Percentiles rank a stretch among this genome's conserved stretches.
Conservation (phyloP, 2,113 vertebrate species). For the Rhinolophus ferrumequinum region DNA sequence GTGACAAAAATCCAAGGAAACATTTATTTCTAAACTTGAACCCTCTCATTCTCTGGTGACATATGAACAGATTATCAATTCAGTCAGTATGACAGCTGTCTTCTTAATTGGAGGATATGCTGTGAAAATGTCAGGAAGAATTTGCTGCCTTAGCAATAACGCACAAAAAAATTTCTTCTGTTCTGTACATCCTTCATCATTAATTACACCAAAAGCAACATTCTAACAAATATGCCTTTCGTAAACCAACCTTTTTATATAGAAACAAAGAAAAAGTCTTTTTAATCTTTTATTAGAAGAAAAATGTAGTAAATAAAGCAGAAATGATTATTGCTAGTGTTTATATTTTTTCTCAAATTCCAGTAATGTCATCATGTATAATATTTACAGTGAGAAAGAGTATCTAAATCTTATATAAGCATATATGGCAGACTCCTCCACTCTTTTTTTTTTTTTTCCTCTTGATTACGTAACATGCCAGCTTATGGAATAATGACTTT, state of each 20-base stretch:
- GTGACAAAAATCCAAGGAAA: slow-evolving; percentile 56
- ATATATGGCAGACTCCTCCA: background rate
- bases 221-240: background rate
- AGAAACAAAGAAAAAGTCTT: background rate
- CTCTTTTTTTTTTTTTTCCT: too few relatives aligned
- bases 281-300: background rate
- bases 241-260: background rate
- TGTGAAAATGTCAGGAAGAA: slow-evolving; percentile 28
- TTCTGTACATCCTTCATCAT: background rate
- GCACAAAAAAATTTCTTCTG: background rate
- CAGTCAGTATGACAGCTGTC: slow-evolving; percentile 56
- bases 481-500: background rate
- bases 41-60: slow-evolving; percentile 43
- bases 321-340: background rate
- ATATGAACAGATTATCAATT: slow-evolving; percentile 56
- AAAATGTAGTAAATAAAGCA: background rate
- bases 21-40: slow-evolving; percentile 61
- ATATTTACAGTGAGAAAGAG: background rate
- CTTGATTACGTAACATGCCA: background rate
- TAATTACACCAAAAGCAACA: background rate
- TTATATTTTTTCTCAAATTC: background rate
- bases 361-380: background rate
- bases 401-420: background rate
- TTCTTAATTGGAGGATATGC: slow-evolving; percentile 66
- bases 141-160: slow-evolving; percentile 45